Evolutionary conservation across 1,140 invertebrate genomes (phyloP), one percentile per base, ranked within the genome.

Genomic region (Aphelenchoides besseyi): DNA sequence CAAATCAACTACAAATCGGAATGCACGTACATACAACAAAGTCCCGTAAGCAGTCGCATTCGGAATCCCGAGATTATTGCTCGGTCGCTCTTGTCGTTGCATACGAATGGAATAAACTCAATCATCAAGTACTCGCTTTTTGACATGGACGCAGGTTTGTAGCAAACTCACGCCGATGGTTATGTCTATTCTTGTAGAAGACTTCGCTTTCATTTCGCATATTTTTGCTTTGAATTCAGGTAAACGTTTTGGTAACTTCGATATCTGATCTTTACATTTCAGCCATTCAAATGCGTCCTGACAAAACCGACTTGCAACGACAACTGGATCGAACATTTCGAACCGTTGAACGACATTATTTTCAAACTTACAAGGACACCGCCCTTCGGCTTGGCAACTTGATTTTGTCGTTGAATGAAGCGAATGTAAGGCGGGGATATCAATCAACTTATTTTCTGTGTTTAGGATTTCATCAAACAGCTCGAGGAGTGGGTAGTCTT

Each of bases 401-500:
- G 26, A 33, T 59, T 33, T 33, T 59, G 18, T 18, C 18, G 5
- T 8, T 59, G 5, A 59, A 59, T 23, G 55, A 59, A 59, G 55
- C 55, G 55, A 48, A 48, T 23, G 41, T 48, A 48, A 48, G 41
- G 23, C 12, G 23, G 12, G 41, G 41, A 48, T 16, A 23, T 16
- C 41, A 48, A 48, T n/a, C n/a, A 23, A 48, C 12, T 48, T 48
- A 48, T 48, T 48, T 48, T 48, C 41, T 48, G 12, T 48, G 12
- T 48, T 12, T 23, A 59, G 55, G 5, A 59, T 8, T 59, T 59
- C 18, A 33, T 59, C 26, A 59, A 59, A 33, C 5, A 59, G 32
- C 23, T 59, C 55, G 55, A 59, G 18, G 55, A 59, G 55, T 59
- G 55, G 55, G 55, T 59, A 12, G 55, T 59, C 55, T 33, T 59